phyloP scores from a whole-genome alignment of 2,113 vertebrate species.

The Chiloscyllium plagiosum region DNA sequence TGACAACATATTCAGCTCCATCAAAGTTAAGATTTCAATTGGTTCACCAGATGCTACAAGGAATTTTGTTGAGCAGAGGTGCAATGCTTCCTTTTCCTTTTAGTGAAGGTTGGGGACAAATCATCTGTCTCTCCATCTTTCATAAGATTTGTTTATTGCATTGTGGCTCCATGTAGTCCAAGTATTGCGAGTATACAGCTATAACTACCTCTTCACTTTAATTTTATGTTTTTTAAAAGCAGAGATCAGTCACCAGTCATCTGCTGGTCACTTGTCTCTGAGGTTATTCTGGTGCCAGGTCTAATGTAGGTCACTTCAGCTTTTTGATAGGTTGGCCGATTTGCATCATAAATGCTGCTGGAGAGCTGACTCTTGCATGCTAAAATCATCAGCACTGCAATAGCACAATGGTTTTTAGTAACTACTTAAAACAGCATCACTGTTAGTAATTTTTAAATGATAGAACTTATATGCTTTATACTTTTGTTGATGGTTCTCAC shows the following conservation, averaged over 20 bases:
- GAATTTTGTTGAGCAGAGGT: background rate
- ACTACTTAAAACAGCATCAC: background rate
- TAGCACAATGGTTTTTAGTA: background rate
- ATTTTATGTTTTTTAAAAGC: background rate
- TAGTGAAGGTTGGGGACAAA: background rate
- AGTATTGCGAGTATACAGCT: background rate
- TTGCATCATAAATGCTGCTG: too few relatives aligned
- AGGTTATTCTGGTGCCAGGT: background rate
- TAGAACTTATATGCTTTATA: background rate
- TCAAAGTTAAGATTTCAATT: background rate
- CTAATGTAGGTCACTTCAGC: background rate
- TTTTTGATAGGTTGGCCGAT: background rate
- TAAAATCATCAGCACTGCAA: background rate
- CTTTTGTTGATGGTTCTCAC: background rate
- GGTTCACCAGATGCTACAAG: background rate
- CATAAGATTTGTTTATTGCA: background rate
- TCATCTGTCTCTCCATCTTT: background rate
- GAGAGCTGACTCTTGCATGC: background rate
- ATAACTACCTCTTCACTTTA: background rate
- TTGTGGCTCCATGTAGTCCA: background rate
- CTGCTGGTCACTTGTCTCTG: background rate
- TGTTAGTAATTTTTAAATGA: background rate
- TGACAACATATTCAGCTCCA: background rate
- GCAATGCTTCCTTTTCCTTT: too few relatives aligned
- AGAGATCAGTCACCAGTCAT: background rate